phyloP scores from a whole-genome alignment of 2,113 vertebrate species.

The Polyodon spathula region DNA sequence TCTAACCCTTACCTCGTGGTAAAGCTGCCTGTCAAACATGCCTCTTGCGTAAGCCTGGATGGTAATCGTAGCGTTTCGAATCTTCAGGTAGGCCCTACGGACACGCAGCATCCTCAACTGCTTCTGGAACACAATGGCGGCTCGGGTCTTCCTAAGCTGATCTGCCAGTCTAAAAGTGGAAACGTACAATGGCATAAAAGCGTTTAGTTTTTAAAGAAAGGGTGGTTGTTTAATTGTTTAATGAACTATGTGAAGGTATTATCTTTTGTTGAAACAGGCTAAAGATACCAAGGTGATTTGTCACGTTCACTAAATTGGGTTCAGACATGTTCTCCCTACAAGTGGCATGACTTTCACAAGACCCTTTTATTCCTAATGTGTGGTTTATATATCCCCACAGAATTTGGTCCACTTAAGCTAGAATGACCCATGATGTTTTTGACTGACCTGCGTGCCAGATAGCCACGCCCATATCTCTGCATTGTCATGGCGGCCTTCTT shows the following conservation, averaged over 20 bases:
- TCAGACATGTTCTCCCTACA: too few species aligned
- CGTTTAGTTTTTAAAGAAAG: neutral
- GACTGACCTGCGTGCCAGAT: slow-evolving; percentile 75
- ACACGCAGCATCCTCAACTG: slow-evolving; percentile 74
- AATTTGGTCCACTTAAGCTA: too few species aligned
- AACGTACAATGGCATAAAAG: neutral
- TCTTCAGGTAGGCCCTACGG: slow-evolving; percentile 46
- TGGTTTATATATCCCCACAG: too few species aligned
- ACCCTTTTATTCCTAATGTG: too few species aligned
- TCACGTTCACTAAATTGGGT: too few species aligned
- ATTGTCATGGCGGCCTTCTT: slow-evolving; percentile 49
- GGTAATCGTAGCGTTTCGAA: slow-evolving; percentile 47
- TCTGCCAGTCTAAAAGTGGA: slow-evolving; percentile 54
- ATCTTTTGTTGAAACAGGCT: too few species aligned
- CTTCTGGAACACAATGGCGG: slow-evolving; percentile 73
- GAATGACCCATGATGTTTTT: neutral
- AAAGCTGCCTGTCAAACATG: slow-evolving; percentile 71
- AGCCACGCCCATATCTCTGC: slow-evolving; percentile 70
- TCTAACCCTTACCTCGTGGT: slow-evolving; percentile 59
- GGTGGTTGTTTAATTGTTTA: too few species aligned
- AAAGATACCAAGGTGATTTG: too few species aligned
- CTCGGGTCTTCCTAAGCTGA: slow-evolving; percentile 62
- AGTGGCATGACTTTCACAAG: too few species aligned
- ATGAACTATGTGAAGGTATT: too few species aligned
- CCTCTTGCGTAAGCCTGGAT: slow-evolving; percentile 80